Evolutionary conservation across 2,888 invertebrate genomes (phyloP), one percentile per base, ranked within the genome.

Genomic region (Polyploca ridens): DNA sequence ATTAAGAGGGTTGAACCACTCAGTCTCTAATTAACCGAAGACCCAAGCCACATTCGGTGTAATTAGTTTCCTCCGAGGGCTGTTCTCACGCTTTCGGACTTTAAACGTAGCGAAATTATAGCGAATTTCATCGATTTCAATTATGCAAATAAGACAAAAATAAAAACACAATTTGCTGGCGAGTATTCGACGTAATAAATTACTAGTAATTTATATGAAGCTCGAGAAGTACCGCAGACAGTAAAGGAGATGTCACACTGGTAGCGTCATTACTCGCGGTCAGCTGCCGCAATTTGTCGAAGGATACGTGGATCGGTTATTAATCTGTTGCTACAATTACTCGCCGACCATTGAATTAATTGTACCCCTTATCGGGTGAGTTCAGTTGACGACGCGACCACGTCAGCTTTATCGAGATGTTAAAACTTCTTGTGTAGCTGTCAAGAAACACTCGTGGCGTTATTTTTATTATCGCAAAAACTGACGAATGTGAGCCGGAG

Each of bases 1-100:
- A 94, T 94, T 93, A 93, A 91, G 91, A 91, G 93, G 93, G 91
- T 91, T 90, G 90, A 87, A 85, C 90, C 91, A 88, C 90, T 90
- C 89, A 81, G 86, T 85, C 89, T 92, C 93, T 93, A 93, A 94
- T 94, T 94, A 94, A 93, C 90, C 88, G 92, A 90, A 92, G 91
- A 89, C 90, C 93, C 91, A 86, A 83, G 88, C 91, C 90, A 87
- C 91, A 91, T 92, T 90, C 87, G 84, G 82, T 84, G 90, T 93
- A 93, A 93, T 93, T 93, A 93, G 90, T 91, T 93, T 85, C 88
- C 91, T 90, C 86, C 81, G 85, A 90, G 90, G 90, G 88, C 85
- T 87, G 88, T 90, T 92, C 92, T 90, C 91, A 92, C 89, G 92
- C 85, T 87, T 83, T 87, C 84, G 86, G 87, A 86, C 88, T 81